Evolutionary conservation across 2,888 invertebrate species (phyloP).

Genomic region (Gibbula magus): DNA sequence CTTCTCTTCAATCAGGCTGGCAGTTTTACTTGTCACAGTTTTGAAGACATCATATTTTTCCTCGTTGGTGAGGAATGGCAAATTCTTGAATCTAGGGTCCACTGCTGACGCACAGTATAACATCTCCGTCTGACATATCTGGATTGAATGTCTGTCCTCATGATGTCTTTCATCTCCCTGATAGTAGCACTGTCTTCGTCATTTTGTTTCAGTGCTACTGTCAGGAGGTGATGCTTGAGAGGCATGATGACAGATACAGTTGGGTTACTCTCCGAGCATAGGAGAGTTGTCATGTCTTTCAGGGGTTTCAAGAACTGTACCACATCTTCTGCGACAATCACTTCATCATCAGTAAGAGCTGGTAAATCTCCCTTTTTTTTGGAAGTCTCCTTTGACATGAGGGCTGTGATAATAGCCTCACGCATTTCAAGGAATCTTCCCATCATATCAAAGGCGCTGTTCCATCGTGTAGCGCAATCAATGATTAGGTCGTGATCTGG

Average conservation of each 20-base stretch:
- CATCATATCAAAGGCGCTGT: background rate
- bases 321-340: background rate
- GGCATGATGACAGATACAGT: too few relatives aligned
- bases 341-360: background rate
- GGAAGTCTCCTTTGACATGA: background rate
- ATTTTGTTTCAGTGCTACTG: too few relatives aligned
- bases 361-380: background rate
- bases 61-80: too few relatives aligned
- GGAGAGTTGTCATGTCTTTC: background rate
- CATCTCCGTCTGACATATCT: too few relatives aligned
- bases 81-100: too few relatives aligned
- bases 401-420: background rate
- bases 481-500: background rate
- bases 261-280: background rate
- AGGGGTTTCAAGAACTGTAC: background rate
- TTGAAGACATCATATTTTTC: too few relatives aligned
- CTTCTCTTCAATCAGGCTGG: too few relatives aligned
- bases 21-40: too few relatives aligned
- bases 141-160: too few relatives aligned
- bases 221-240: background rate
- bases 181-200: too few relatives aligned
- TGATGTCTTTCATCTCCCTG: too few relatives aligned
- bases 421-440: background rate
- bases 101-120: too few relatives aligned
- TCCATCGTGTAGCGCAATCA: background rate